Base-by-base conservation (phyloP, 2,113 vertebrate genomes). In the Cacatua alba region DNA sequence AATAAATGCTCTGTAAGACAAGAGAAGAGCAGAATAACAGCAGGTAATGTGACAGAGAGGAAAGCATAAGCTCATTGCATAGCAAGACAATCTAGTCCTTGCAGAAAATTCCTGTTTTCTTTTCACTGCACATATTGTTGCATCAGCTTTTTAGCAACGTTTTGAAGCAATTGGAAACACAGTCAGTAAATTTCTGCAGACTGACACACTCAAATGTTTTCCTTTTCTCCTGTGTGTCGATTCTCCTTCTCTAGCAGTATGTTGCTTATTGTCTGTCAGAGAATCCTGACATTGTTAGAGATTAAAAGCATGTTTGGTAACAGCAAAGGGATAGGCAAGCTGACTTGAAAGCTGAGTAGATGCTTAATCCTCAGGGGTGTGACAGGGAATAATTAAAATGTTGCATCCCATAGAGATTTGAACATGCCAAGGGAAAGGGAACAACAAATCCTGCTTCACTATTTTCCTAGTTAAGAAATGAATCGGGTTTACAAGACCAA, bases 371-470 rank as follows among this genome's bases (percentile, higher is more conserved):
- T 95, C 43, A 31, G 43, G 52, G 74, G 35, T 76, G 80, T 71
- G 64, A 97, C 49, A 82, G 59, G 75, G 88, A 96, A 63, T 97
- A 96, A 96, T 88, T 96, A 92, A 97, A 62, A 95, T 15, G 13
- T 74, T 39, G 68, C 49, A 48, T 85, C 85, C 92, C 39, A 63
- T 16, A 64, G 81, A 82, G 82, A 95, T 71, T 55, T 81, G 53
- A 92, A 65, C 46, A 37, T 37, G 35, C 57, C 65, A 72, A 24
- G 18, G 63, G 43, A 76, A 69, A 65, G 53, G 68, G 41, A 74
- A 57, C 31, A 76, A 44, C 55, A 91, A 60, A 88, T 85, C 49
- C 46, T 52, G 8, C 80, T 64, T 82, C 35, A 21, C 43, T 37
- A 0, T 70, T 84, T 48, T 60, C 46, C 63, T 35, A 46, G 57